phyloP scores from a whole-genome alignment of 2,113 vertebrate species.

The Cynoglossus semilaevis region DNA sequence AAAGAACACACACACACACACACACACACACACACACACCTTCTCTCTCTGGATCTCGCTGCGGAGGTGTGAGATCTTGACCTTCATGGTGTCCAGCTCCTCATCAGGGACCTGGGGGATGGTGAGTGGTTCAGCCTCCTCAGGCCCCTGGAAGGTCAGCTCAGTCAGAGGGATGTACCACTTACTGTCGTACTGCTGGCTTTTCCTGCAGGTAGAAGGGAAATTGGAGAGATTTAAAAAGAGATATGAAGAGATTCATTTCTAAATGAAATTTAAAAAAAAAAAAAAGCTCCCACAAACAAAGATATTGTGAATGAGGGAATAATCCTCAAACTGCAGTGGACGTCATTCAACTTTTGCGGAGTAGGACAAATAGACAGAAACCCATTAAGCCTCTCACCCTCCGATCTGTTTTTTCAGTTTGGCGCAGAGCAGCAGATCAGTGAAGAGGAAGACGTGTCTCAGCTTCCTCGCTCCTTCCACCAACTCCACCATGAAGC shows the following conservation, averaged over 20 bases:
- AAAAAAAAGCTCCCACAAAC: too few species aligned
- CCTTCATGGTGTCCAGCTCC: constrained; percentile 93
- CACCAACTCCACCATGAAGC: constrained; percentile 97
- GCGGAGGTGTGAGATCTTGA: constrained; percentile 97
- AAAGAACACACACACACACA: too few species aligned
- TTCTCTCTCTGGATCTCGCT: constrained; percentile 95
- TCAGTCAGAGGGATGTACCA: constrained; percentile 95
- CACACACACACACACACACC: constrained; percentile 65
- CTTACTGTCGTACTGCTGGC: constrained; percentile 96
- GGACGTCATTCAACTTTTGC: not conserved
- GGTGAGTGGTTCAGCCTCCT: constrained; percentile 85
- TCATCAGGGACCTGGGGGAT: constrained; percentile 92
- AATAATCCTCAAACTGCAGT: not conserved
- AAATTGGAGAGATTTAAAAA: not conserved
- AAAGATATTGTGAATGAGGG: too few species aligned
- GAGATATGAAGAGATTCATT: not conserved
- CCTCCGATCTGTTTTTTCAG: constrained; percentile 97
- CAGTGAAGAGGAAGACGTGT: constrained; percentile 95
- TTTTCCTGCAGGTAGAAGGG: constrained; percentile 79
- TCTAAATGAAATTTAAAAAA: too few species aligned
- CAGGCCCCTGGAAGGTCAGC: constrained; percentile 91
- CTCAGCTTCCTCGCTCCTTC: constrained; percentile 94
- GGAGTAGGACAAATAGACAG: not conserved
- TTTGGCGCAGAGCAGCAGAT: constrained; percentile 96
- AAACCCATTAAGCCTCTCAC: constrained; percentile 68